These are phyloP conservation scores for Poecilus cupreus DNA, from an alignment of 2,888 invertebrate genomes.

Conservation along the genomic window DNA sequence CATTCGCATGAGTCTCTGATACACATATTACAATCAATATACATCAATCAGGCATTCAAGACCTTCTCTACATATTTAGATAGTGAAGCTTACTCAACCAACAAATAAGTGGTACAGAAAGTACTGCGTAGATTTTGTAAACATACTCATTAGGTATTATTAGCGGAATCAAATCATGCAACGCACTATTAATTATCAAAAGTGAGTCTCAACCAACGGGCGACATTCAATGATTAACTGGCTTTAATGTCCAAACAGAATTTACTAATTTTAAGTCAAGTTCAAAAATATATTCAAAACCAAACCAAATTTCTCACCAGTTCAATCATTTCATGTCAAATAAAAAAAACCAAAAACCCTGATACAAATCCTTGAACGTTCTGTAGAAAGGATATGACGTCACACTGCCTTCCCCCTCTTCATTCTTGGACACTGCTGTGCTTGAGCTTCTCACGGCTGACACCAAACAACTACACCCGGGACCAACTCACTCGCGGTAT, in stretches of 20 bases:
- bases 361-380: slow-evolving; percentile 48
- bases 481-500: neutral
- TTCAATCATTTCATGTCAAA: slow-evolving; percentile 46
- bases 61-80: neutral
- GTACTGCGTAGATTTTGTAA: slow-evolving; percentile 31
- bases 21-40: too few species aligned
- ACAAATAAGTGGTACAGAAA: slow-evolving; percentile 45
- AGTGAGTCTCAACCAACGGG: neutral
- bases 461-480: slow-evolving; percentile 57
- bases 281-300: slow-evolving; percentile 3
- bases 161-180: slow-evolving; percentile 48
- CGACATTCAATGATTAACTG: slow-evolving; percentile 19
- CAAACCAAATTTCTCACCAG: slow-evolving; percentile 51
- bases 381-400: slow-evolving; percentile 30
- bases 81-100: slow-evolving; percentile 17
- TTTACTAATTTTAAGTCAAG: slow-evolving; percentile 9
- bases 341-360: slow-evolving; percentile 51
- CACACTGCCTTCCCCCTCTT: slow-evolving; percentile 37
- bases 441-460: neutral
- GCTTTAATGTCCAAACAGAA: slow-evolving; percentile 7
- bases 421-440: slow-evolving; percentile 6
- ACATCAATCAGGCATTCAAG: neutral
- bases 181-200: neutral
- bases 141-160: neutral
- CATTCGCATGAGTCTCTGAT: slow-evolving; percentile 4